Evolutionary conservation across 2,888 invertebrate genomes (phyloP), one percentile per base, ranked within the genome.

Genomic region (Dolomedes plantarius): DNA sequence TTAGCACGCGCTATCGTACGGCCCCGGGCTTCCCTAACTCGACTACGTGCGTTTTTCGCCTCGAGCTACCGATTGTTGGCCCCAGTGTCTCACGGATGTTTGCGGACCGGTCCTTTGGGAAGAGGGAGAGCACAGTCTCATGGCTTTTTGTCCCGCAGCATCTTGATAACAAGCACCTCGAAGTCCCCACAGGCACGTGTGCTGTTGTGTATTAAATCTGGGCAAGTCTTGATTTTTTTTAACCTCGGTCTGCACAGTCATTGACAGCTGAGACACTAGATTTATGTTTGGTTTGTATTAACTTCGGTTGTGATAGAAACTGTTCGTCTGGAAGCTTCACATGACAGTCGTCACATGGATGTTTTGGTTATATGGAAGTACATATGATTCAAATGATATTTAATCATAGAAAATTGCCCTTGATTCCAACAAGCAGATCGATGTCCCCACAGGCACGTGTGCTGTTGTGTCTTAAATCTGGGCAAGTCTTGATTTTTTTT

Each of bases 1-100:
- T 72, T 29, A 72, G 41, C 72, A 50, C 56, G 50, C 32, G 56
- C 72, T 56, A 16, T 16, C 7, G 32, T 32, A 19, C 19, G 9
- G 27, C 39, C 23, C n/a, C 27, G 39, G 13, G 36, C 68, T 16
- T 69, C 13, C 29, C 31, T n/a, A 31, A 16, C 65, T 31, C 11
- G 16, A n/a, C 31, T 19, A 1, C 19, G 23, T 13, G 7, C n/a
- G 39, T 39, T 23, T 27, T 28, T 1, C 39, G 1, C 19, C 0
- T 6, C n/a, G 6, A 36, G 41, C 69, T 13, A 32, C 39, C 69
- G 39, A 32, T 36, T 69, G 39, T 39, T 19, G 36, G n/a, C n/a
- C n/a, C 6, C 9, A 9, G 36, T 36, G 36, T 36, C 9, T 46
- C 46, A 16, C 46, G 46, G n/a, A 36, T 36, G 36, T 36, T 36